Evolutionary conservation across 2,797 vertebrate genomes (phyloP).

Genomic region (Sus cebifrons): DNA sequence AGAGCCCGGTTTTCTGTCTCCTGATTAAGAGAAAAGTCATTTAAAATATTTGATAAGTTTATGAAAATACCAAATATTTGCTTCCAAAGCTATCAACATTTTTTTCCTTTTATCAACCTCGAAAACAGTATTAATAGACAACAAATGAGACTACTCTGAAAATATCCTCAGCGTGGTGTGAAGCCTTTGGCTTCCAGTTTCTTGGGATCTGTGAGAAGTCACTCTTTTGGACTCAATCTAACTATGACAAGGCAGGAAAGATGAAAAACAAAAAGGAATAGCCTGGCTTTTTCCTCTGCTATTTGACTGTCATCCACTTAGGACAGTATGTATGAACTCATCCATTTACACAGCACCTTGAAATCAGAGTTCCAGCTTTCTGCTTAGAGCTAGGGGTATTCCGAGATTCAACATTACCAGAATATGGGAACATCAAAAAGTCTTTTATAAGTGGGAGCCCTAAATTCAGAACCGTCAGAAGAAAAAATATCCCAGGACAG

Average conservation of each 20-base stretch:
- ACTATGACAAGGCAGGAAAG: not conserved
- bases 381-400: not conserved
- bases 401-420: not conserved
- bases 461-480: conserved; percentile 7
- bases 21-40: conserved; percentile 85
- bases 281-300: not conserved
- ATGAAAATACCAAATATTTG: not conserved
- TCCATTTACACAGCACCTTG: not conserved
- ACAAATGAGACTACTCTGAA: not conserved
- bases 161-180: not conserved
- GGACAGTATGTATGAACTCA: not conserved
- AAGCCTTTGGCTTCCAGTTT: not conserved
- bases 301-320: rapidly evolving
- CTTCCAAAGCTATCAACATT: not conserved
- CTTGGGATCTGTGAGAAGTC: not conserved
- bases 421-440: not conserved
- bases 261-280: not conserved
- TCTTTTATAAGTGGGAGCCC: not conserved
- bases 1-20: conserved; percentile 94
- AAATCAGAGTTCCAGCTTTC: not conserved
- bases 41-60: conserved; percentile 40
- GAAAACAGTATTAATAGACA: not conserved
- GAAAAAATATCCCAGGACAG: not conserved
- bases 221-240: not conserved
- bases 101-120: not conserved